Percentiles rank a stretch among this genome's conserved stretches.
phyloP scores from a whole-genome alignment of 2,113 vertebrate genomes.

The Xiphias gladius region DNA sequence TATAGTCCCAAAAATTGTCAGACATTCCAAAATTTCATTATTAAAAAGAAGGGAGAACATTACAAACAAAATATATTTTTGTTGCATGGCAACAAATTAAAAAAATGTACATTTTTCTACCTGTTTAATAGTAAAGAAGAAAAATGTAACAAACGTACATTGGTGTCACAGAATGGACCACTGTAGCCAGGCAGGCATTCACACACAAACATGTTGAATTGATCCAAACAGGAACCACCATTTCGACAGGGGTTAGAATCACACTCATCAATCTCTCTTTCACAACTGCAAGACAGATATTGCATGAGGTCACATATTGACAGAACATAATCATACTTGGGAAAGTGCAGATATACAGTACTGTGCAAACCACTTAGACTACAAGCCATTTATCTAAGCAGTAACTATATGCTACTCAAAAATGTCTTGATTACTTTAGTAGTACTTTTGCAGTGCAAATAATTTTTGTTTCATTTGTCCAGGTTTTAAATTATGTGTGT shows the following conservation, averaged over 20 bases:
- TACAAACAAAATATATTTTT: neutral
- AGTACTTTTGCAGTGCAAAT: neutral
- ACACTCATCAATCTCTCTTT: conserved; percentile 87
- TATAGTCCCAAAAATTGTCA: too few species aligned
- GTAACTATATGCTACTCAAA: neutral
- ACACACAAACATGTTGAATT: conserved; percentile 87
- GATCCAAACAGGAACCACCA: conserved; percentile 90
- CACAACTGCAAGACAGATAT: conserved; percentile 85
- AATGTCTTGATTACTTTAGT: too few species aligned
- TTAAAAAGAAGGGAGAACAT: neutral
- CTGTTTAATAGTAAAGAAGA: neutral
- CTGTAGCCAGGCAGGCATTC: conserved; percentile 88
- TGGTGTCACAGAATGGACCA: conserved; percentile 88
- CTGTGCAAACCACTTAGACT: neutral
- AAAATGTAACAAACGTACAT: conserved; percentile 80
- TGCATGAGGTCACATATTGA: neutral
- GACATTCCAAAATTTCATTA: neutral
- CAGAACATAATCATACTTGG: neutral
- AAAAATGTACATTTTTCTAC: neutral
- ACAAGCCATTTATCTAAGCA: neutral
- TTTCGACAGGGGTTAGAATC: conserved; percentile 91
- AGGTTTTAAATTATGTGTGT: neutral
- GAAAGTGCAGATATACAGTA: neutral
- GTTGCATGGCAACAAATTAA: too few species aligned
- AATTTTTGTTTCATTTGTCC: neutral